phyloP scores from a whole-genome alignment of 2,113 vertebrate species.

The Chionis minor region DNA sequence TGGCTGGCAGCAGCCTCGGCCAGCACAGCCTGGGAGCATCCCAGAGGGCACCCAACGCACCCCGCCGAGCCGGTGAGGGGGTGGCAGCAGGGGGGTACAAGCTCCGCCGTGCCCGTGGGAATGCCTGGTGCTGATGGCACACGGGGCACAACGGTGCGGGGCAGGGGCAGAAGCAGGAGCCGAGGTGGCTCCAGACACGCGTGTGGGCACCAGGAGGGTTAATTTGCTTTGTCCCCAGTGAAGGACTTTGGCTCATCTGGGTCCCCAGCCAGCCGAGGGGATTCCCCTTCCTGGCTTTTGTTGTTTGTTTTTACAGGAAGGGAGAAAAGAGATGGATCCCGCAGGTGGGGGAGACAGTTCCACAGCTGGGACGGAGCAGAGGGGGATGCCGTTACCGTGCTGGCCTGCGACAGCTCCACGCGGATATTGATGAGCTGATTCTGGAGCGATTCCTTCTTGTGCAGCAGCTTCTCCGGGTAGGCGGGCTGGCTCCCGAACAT shows the following conservation, averaged over 20 bases:
- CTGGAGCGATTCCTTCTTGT: conserved; percentile 92
- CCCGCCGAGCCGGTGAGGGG: fast-evolving
- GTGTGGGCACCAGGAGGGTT: neutral
- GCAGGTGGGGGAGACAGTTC: neutral
- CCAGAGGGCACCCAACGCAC: neutral
- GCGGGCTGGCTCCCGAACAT: conserved; percentile 85
- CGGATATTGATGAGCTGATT: conserved; percentile 95
- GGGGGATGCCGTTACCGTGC: conserved; percentile 76
- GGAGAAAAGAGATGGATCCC: neutral
- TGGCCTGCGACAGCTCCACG: conserved; percentile 93
- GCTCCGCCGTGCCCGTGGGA: neutral
- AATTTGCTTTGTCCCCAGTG: neutral
- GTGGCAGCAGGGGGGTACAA: neutral
- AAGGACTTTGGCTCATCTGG: neutral
- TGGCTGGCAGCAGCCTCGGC: neutral
- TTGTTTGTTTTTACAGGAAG: neutral
- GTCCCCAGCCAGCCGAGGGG: neutral
- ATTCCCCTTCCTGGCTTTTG: neutral
- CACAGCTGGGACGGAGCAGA: neutral
- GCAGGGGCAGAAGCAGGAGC: neutral
- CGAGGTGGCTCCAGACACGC: fast-evolving
- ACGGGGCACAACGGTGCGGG: fast-evolving
- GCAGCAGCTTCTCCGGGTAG: conserved; percentile 86
- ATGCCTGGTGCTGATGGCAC: fast-evolving
- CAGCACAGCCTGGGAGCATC: neutral